Conservation (phyloP, 2,797 vertebrate genomes). For the Anguilla pacifica region DNA sequence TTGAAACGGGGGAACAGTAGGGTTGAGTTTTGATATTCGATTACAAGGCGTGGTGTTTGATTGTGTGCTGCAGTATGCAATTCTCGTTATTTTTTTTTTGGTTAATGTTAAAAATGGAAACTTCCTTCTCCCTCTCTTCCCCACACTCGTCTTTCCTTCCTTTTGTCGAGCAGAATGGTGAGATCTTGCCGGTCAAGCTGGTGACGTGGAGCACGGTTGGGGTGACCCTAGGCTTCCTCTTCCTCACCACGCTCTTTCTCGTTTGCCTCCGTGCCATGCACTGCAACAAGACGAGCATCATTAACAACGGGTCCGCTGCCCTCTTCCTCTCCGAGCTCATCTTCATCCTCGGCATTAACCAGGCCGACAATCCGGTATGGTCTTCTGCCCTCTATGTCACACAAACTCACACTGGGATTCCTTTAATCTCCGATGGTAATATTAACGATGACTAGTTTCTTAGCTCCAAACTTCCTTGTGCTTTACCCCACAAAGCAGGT, state of each 20-base stretch:
- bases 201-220: conserved; percentile 85
- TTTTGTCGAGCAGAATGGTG: conserved; percentile 79
- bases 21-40: background rate
- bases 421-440: background rate
- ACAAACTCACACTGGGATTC: background rate
- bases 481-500: no score
- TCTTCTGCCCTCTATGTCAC: background rate
- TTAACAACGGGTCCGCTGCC: conserved; percentile 79
- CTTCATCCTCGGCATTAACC: conserved; percentile 93
- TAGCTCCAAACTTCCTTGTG: no score
- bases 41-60: background rate
- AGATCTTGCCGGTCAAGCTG: conserved; percentile 87
- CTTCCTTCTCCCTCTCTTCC: background rate
- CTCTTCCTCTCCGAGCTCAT: conserved; percentile 87
- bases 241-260: conserved; percentile 84
- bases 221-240: conserved; percentile 83
- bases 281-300: conserved; percentile 88
- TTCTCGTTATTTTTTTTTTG: background rate
- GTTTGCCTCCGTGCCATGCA: conserved; percentile 75
- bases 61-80: background rate
- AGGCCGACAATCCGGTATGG: conserved; percentile 85
- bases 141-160: background rate
- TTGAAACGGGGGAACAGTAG: background rate
- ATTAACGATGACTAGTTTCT: background rate
- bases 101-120: background rate